These are phyloP conservation scores for Drosophila pseudoobscura DNA, from an alignment of 1,140 invertebrate genomes.

Conservation along the genomic window DNA sequence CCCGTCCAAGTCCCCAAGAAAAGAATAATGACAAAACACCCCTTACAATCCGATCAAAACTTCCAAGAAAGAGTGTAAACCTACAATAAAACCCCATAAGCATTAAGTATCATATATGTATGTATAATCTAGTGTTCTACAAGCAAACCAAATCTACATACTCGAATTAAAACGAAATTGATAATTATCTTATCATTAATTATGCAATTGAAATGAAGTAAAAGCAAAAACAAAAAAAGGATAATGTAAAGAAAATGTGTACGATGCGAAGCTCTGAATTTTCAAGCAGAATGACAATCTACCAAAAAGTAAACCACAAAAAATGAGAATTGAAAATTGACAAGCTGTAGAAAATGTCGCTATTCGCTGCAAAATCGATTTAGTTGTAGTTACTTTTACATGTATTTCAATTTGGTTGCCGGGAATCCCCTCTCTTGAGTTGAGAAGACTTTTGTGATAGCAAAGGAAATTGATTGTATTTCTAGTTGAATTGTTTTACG, in stretches of 20 bases:
- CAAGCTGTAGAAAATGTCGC: slow-evolving; percentile 29
- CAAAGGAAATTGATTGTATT: slow-evolving; percentile 61
- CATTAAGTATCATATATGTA: slow-evolving; percentile 37
- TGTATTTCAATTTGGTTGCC: slow-evolving; percentile 36
- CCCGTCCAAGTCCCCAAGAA: too few species aligned
- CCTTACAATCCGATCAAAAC: not conserved
- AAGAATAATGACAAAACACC: too few species aligned
- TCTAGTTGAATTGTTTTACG: slow-evolving; percentile 67
- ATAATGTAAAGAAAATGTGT: slow-evolving; percentile 23
- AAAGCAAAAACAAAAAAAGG: slow-evolving; percentile 5
- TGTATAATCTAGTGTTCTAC: slow-evolving; percentile 21
- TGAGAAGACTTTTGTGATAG: slow-evolving; percentile 77
- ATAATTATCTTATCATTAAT: slow-evolving; percentile 22
- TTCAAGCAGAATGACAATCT: slow-evolving; percentile 73
- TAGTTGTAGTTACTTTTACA: slow-evolving; percentile 3
- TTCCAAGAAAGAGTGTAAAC: slow-evolving; percentile 42
- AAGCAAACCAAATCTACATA: slow-evolving; percentile 51
- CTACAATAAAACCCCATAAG: slow-evolving; percentile 7
- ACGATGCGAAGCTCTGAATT: slow-evolving; percentile 44
- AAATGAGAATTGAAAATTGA: slow-evolving; percentile 13
- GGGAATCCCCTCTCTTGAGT: slow-evolving; percentile 39
- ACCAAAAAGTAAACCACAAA: slow-evolving; percentile 23
- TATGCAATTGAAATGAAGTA: slow-evolving; percentile 39
- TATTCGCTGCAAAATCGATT: slow-evolving; percentile 33
- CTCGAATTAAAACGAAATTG: slow-evolving; percentile 29